Percentiles rank a stretch among this genome's conserved stretches.
Evolutionary conservation across 2,888 invertebrate species (phyloP).

Genomic region (Mactromeris polynyma): DNA sequence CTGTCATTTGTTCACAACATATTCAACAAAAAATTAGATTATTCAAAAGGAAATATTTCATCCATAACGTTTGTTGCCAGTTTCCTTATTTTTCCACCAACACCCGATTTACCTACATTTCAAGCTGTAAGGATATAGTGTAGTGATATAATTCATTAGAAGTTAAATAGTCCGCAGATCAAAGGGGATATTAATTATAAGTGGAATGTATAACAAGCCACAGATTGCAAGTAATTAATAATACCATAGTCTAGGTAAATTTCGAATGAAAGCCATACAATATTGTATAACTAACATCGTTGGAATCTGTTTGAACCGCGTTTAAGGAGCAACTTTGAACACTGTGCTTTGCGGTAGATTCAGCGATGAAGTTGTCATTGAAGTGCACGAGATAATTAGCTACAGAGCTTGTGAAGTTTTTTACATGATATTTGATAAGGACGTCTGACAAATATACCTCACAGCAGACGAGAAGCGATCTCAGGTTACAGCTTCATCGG

Average conservation of each 20-base stretch:
- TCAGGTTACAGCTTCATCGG: neutral
- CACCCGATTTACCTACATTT: neutral
- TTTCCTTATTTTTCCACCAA: too few relatives aligned
- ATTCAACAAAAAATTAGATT: too few relatives aligned
- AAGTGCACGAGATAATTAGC: neutral
- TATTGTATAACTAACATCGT: neutral
- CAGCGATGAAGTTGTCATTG: neutral
- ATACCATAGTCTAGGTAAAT: neutral
- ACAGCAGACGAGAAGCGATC: neutral
- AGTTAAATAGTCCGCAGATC: neutral
- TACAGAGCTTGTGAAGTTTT: neutral
- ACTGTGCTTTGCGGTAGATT: neutral
- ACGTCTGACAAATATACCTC: neutral
- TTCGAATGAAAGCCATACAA: neutral
- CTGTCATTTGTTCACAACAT: too few relatives aligned
- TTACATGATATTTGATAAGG: neutral
- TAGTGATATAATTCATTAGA: conserved; percentile 15
- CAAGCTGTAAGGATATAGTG: neutral
- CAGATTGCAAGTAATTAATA: conserved; percentile 10
- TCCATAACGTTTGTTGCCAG: too few relatives aligned
- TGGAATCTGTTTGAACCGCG: conserved; percentile 1
- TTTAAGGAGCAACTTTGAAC: neutral
- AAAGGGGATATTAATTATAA: conserved; percentile 8
- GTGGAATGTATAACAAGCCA: neutral
- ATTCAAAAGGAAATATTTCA: too few relatives aligned